A percentile compares a stretch with the other conserved stretches of the same genome.
Conservation (phyloP, 1,140 invertebrate species). For the Hylaeus anthracinus region DNA sequence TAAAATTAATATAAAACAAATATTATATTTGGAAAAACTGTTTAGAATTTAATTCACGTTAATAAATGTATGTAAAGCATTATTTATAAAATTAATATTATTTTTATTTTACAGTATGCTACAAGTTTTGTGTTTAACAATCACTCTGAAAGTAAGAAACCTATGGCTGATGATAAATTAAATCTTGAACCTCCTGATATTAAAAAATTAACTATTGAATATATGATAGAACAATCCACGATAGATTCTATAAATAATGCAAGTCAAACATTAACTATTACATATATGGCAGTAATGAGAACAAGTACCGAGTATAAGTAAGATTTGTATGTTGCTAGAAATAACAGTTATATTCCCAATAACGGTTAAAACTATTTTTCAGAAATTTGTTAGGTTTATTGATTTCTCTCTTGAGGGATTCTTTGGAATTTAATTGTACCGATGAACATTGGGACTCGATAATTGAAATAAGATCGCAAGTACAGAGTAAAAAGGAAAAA, state of each 20-base stretch:
- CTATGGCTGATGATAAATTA: constrained; percentile 62
- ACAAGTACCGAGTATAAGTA: constrained; percentile 75
- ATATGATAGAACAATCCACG: constrained; percentile 76
- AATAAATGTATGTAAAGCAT: not conserved
- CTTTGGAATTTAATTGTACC: constrained; percentile 63
- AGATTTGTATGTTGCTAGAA: constrained; percentile 17
- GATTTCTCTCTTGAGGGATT: constrained; percentile 72
- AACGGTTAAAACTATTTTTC: constrained; percentile 40
- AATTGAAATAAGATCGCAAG: constrained; percentile 65
- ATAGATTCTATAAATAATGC: constrained; percentile 74
- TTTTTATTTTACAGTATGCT: constrained; percentile 59
- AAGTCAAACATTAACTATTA: constrained; percentile 72
- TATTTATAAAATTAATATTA: constrained; percentile 11
- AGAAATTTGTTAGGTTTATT: constrained; percentile 69
- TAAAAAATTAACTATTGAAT: constrained; percentile 73
- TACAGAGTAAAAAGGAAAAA: constrained; percentile 71
- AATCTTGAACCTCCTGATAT: constrained; percentile 62
- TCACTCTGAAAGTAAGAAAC: constrained; percentile 54
- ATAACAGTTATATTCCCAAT: constrained; percentile 1
- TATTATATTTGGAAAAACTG: too few species aligned
- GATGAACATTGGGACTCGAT: constrained; percentile 75
- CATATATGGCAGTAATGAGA: constrained; percentile 72
- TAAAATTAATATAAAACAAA: too few species aligned
- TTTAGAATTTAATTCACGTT: constrained; percentile 1
- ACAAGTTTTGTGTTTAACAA: constrained; percentile 58